Percentiles rank a stretch among this genome's conserved stretches.
phyloP scores from a whole-genome alignment of 2,113 vertebrate species.

The Elephantulus edwardii region DNA sequence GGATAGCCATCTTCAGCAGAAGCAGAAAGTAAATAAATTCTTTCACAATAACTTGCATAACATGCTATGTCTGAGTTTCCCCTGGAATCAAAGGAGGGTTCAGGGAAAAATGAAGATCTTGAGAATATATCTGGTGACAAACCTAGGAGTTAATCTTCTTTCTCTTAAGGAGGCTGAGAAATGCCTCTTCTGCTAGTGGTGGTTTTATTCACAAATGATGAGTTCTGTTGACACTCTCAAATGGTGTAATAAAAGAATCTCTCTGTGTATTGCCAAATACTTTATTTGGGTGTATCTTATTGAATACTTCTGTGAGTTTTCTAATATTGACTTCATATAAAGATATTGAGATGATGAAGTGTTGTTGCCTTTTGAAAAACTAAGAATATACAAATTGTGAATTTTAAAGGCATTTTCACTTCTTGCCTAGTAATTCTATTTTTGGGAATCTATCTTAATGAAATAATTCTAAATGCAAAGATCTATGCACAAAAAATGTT shows the following conservation, averaged over 20 bases:
- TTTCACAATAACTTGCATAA: background rate
- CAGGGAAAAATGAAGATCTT: background rate
- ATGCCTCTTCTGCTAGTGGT: background rate
- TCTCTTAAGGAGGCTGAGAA: background rate
- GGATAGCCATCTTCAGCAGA: background rate
- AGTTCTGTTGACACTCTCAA: background rate
- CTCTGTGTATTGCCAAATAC: background rate
- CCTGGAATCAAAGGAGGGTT: background rate
- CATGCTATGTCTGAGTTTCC: background rate
- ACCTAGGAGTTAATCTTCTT: background rate
- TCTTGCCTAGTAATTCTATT: conserved; percentile 17
- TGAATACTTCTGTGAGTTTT: background rate
- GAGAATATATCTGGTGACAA: background rate
- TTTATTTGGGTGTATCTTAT: background rate
- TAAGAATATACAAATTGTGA: conserved; percentile 5
- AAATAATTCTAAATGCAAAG: conserved; percentile 26
- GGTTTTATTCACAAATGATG: conserved; percentile 17
- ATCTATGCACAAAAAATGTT: conserved; percentile 4
- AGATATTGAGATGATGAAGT: background rate
- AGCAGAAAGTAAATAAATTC: background rate
- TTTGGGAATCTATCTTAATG: conserved; percentile 31
- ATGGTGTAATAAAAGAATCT: background rate
- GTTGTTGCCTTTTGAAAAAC: conserved; percentile 1
- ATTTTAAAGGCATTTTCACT: conserved; percentile 47
- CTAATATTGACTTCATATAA: background rate